Base-by-base conservation (phyloP, 2,888 invertebrate genomes). In the Dicyrtoma fusca region DNA sequence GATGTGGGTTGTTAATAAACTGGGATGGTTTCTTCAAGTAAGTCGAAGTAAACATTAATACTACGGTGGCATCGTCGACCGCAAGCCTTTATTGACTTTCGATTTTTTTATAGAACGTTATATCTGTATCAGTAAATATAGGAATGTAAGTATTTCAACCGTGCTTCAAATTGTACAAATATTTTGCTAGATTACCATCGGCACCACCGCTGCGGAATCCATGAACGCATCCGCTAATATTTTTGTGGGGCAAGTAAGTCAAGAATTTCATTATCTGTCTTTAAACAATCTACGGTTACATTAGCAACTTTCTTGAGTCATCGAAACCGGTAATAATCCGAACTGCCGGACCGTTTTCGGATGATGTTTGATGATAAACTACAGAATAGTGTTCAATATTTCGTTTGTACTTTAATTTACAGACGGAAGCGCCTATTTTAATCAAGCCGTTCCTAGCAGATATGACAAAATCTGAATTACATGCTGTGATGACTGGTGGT, bases 171-270 rank as follows among this genome's bases (percentile, higher is more conserved):
- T 68, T 17, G 10, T n/a, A 6, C 17, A 4, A 49, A 49, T 49
- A 17, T n/a, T 49, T 49, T 53, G 1, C 2, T 34, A 77, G 73
- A 82, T 85, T 14, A 83, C 89, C 0, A 84, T 95, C 84, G 91
- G 90, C 17, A 97, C 97, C 0, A 95, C 97, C 0, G 93, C 97
- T 0, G 95, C 95, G 71, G 98, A 98, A 85, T 96, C 96, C 72
- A 89, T 97, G 51, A 95, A 91, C 76, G 90, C 94, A 14, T 92
- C 96, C 0, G 96, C 94, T 0, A 97, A 96, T 83, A 92, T 96
- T 34, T 98, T 98, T 82, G 86, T 98, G 19, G 97, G 97, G 74
- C 92, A 92, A 92, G 94, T 94, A 82, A 84, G 85, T n/a, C n/a
- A n/a, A n/a, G n/a, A 79, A 49, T 42, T 10, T 23, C 1, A 14